Evolutionary conservation across 2,797 vertebrate genomes (phyloP).

Genomic region (Chaenodraco wilsoni): DNA sequence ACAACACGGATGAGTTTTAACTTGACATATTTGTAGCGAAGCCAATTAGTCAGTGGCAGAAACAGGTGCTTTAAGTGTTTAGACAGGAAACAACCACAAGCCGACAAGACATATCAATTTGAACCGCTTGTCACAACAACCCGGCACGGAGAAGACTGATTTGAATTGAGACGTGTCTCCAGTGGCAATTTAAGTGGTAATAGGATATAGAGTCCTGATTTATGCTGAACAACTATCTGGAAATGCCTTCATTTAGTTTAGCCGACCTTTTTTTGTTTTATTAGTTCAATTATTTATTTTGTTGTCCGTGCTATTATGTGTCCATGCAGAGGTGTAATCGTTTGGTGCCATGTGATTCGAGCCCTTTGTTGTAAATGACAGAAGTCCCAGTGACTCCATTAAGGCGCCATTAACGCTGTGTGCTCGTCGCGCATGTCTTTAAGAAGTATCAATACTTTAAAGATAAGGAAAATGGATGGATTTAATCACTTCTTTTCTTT

Average conservation of each 20-base stretch:
- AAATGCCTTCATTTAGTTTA: constrained; percentile 63
- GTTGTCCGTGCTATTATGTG: constrained; percentile 44
- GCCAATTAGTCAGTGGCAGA: constrained; percentile 68
- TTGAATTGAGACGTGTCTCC: constrained; percentile 60
- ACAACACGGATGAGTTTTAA: constrained; percentile 53
- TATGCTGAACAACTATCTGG: constrained; percentile 61
- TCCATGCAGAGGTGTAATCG: constrained; percentile 59
- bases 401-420: constrained; percentile 31
- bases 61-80: constrained; percentile 59
- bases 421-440: constrained; percentile 29
- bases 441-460: constrained; percentile 24
- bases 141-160: constrained; percentile 55
- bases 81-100: constrained; percentile 71
- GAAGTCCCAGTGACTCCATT: constrained; percentile 55
- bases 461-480: constrained; percentile 32
- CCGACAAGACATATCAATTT: constrained; percentile 78
- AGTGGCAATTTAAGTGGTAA: constrained; percentile 73
- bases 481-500: constrained; percentile 19
- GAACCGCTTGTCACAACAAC: constrained; percentile 63
- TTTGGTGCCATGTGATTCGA: constrained; percentile 55
- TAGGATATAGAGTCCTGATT: constrained; percentile 70
- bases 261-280: constrained; percentile 58
- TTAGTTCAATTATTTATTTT: constrained; percentile 47
- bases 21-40: constrained; percentile 62
- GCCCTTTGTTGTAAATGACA: constrained; percentile 50